Evolutionary conservation across 2,888 invertebrate species (phyloP).

Genomic region (Argynnis bischoffii): DNA sequence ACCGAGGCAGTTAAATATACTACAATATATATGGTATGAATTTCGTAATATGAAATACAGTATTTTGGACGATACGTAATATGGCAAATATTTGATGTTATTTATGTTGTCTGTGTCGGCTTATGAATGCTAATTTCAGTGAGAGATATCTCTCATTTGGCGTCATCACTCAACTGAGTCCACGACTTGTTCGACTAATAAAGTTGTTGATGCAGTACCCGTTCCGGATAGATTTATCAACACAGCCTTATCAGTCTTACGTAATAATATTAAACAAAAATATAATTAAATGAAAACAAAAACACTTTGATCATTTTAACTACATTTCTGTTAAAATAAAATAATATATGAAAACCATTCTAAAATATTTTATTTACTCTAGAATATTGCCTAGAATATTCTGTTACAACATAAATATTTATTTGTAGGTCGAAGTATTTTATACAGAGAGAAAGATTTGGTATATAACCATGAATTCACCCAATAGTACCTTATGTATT

Average conservation of each 20-base stretch:
- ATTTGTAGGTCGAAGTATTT: no score
- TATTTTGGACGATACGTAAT: constrained; percentile 37
- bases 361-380: no score
- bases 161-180: constrained; percentile 63
- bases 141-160: constrained; percentile 72
- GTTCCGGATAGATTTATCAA: constrained; percentile 21
- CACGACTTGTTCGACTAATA: constrained; percentile 44
- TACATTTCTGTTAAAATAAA: no score
- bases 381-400: no score
- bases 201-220: constrained; percentile 49
- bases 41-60: neutral
- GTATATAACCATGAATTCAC: no score
- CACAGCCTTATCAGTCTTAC: constrained; percentile 7
- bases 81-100: constrained; percentile 55
- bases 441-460: no score
- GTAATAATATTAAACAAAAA: constrained; percentile 1
- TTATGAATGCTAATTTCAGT: constrained; percentile 76
- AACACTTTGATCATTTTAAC: neutral
- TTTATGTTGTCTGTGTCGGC: constrained; percentile 71
- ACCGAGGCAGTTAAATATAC: no score
- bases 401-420: no score
- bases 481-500: no score
- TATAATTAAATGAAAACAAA: neutral
- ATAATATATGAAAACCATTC: no score
- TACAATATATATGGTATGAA: no score